A percentile compares a stretch with the other conserved stretches of the same genome.
Evolutionary conservation across 2,888 invertebrate species (phyloP).

Genomic region (Apotomis betuletana): DNA sequence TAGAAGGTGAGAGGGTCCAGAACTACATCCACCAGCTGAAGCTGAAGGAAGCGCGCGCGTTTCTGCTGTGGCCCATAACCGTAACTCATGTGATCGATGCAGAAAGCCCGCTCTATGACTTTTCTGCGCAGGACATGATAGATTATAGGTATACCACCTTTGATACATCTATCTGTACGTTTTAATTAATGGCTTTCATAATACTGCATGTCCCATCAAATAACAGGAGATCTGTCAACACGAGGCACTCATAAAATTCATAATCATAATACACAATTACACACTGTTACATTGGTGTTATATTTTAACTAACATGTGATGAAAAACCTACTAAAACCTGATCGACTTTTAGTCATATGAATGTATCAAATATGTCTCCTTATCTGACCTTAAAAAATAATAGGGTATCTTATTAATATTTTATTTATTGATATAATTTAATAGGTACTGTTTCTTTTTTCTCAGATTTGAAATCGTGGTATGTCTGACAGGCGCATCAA

Average conservation of each 20-base stretch:
- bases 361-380: conserved; percentile 22
- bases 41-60: conserved; percentile 86
- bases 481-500: conserved; percentile 91
- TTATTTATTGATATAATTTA: neutral
- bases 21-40: conserved; percentile 89
- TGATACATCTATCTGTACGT: too few species aligned
- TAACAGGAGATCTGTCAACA: too few species aligned
- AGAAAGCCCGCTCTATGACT: conserved; percentile 90
- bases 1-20: conserved; percentile 89
- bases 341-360: conserved; percentile 22
- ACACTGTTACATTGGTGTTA: too few species aligned
- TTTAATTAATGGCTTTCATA: too few species aligned
- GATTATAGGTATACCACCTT: conserved; percentile 75
- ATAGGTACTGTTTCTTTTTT: neutral
- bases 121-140: conserved; percentile 90
- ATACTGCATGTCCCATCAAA: too few species aligned
- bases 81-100: conserved; percentile 92
- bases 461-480: conserved; percentile 91
- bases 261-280: too few species aligned
- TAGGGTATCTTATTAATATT: neutral
- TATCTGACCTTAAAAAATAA: neutral
- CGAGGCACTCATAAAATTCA: too few species aligned
- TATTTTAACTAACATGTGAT: neutral
- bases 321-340: conserved; percentile 4
- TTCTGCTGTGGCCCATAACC: conserved; percentile 94